Percentiles rank a stretch among this genome's conserved stretches.
Evolutionary conservation across 2,797 vertebrate species (phyloP).

Genomic region (Perdix hodgsoniae): DNA sequence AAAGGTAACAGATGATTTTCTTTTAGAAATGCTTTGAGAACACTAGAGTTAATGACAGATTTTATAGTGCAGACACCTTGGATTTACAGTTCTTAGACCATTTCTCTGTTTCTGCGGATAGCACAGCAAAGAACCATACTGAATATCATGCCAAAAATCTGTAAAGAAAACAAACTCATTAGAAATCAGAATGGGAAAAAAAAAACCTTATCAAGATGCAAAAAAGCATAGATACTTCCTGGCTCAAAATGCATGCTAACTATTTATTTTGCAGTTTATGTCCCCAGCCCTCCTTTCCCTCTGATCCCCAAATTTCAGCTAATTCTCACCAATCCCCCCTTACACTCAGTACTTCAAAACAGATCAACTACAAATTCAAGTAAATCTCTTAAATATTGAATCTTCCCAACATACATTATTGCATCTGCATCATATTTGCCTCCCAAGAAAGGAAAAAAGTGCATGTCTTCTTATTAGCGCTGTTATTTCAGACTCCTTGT

Average conservation of each 20-base stretch:
- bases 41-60: slow-evolving; percentile 72
- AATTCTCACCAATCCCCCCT: background rate
- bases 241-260: background rate
- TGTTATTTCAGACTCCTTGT: background rate
- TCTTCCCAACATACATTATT: background rate
- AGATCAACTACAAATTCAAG: background rate
- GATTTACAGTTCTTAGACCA: slow-evolving; percentile 84
- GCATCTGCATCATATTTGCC: background rate
- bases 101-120: slow-evolving; percentile 92
- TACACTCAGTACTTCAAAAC: background rate
- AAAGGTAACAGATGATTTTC: slow-evolving; percentile 78
- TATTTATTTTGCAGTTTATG: background rate
- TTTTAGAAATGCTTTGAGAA: slow-evolving; percentile 80
- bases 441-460: background rate
- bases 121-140: slow-evolving; percentile 97
- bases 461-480: background rate
- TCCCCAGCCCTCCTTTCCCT: background rate
- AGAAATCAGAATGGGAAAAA: background rate
- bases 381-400: background rate
- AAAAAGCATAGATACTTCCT: background rate
- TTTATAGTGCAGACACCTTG: slow-evolving; percentile 47
- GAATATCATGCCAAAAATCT: slow-evolving; percentile 98
- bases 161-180: slow-evolving; percentile 22
- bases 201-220: background rate
- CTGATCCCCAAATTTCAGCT: background rate